A percentile compares a stretch with the other conserved stretches of the same genome.
Conservation (phyloP, 1,140 invertebrate species). For the Heliconius eleuchia region DNA sequence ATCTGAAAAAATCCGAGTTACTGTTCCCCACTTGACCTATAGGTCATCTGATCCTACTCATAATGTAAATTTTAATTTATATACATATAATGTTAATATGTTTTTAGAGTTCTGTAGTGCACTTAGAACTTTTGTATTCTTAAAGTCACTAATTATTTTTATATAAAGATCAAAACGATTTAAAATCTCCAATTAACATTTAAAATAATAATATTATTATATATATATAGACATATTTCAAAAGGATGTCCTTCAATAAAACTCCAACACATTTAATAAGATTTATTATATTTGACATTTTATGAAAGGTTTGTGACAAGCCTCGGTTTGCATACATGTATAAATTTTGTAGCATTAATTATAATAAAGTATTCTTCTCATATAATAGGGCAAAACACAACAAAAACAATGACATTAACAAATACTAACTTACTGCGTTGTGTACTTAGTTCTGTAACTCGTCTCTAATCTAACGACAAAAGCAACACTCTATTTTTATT, state of each 20-base stretch:
- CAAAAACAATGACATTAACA: slow-evolving; percentile 77
- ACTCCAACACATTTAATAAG: slow-evolving; percentile 61
- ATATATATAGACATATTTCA: not conserved
- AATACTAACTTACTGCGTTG: slow-evolving; percentile 70
- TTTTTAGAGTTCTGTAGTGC: too few species aligned
- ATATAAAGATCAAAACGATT: too few species aligned
- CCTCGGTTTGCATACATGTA: slow-evolving; percentile 76
- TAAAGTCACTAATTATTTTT: too few species aligned
- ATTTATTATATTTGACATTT: slow-evolving; percentile 80
- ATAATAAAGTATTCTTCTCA: slow-evolving; percentile 70
- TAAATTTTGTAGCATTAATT: slow-evolving; percentile 74
- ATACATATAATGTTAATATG: too few species aligned
- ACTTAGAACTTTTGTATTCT: too few species aligned
- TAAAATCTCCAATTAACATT: too few species aligned
- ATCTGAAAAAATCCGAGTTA: too few species aligned
- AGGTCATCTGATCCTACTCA: too few species aligned
- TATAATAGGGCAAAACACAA: slow-evolving; percentile 75
- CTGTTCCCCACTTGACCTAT: too few species aligned
- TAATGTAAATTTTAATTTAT: too few species aligned
- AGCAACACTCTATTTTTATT: slow-evolving; percentile 61
- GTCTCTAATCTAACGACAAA: slow-evolving; percentile 74
- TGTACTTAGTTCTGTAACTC: slow-evolving; percentile 62
- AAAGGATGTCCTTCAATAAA: slow-evolving; percentile 13
- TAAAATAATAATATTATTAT: too few species aligned
- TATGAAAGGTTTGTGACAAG: slow-evolving; percentile 77